These are phyloP conservation scores for Spea bombifrons DNA, from an alignment of 2,113 vertebrate species.

Conservation along the genomic window DNA sequence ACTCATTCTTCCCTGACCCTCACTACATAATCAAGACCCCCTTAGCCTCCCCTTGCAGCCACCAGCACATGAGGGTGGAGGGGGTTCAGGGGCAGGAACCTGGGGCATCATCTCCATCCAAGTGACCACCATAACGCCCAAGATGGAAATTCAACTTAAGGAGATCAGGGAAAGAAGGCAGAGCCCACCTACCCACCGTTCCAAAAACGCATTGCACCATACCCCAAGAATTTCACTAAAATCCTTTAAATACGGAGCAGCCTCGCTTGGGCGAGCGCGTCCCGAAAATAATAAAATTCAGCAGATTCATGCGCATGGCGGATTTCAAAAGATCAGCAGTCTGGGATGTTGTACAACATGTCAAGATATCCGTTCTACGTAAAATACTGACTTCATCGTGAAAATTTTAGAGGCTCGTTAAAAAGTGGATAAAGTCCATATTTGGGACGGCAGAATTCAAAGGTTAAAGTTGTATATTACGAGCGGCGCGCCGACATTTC, in stretches of 20 bases:
- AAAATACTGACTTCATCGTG: conserved; percentile 72
- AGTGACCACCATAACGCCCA: no score
- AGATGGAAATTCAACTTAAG: no score
- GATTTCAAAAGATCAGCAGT: conserved; percentile 73
- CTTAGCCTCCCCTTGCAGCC: no score
- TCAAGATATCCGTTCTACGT: conserved; percentile 69
- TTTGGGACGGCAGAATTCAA: conserved; percentile 68
- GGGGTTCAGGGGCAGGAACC: no score
- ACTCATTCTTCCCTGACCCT: no score
- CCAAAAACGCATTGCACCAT: no score
- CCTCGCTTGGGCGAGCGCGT: not conserved
- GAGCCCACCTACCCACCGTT: no score
- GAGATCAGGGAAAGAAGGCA: no score
- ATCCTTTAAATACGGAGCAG: not conserved
- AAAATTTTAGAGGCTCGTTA: conserved; percentile 76
- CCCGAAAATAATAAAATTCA: conserved; percentile 38
- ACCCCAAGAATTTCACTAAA: no score
- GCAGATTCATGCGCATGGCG: conserved; percentile 46
- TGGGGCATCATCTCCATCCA: no score
- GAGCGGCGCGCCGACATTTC: conserved; percentile 55
- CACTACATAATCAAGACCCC: no score
- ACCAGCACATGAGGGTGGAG: no score
- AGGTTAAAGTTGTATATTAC: conserved; percentile 71
- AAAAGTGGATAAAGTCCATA: conserved; percentile 72
- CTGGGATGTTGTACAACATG: conserved; percentile 75